These are phyloP conservation scores for Neosilurus hyrtlii DNA, from an alignment of 2,797 vertebrate genomes.

Conservation along the genomic window DNA sequence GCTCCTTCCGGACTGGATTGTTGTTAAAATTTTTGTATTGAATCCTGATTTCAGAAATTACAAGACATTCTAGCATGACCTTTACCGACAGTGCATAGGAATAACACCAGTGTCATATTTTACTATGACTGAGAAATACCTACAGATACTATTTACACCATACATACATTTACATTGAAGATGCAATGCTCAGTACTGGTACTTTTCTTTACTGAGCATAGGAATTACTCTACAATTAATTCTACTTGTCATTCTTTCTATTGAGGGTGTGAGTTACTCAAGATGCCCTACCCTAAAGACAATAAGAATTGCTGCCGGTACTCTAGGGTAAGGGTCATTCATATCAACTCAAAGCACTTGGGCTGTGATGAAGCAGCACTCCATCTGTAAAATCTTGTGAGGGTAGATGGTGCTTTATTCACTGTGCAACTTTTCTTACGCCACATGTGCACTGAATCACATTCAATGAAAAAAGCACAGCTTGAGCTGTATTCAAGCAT, in stretches of 20 bases:
- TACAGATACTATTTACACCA: no score
- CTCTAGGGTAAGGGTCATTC: not conserved
- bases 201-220: not conserved
- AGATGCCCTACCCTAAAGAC: not conserved
- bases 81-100: not conserved
- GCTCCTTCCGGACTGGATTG: not conserved
- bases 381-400: not conserved
- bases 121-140: not conserved
- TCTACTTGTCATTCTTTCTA: not conserved
- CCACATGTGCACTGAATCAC: not conserved
- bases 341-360: not conserved
- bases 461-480: not conserved
- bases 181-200: not conserved
- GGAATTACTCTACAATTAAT: not conserved
- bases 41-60: not conserved
- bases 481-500: not conserved
- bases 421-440: not conserved
- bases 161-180: no score
- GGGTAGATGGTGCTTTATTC: not conserved
- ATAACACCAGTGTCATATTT: not conserved
- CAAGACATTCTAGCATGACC: not conserved
- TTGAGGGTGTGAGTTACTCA: not conserved
- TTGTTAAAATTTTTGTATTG: not conserved
- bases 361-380: not conserved
- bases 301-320: not conserved